Evolutionary conservation across 2,113 vertebrate species (phyloP), one percentile per base, ranked within the genome.

Genomic region (Serinus canaria): DNA sequence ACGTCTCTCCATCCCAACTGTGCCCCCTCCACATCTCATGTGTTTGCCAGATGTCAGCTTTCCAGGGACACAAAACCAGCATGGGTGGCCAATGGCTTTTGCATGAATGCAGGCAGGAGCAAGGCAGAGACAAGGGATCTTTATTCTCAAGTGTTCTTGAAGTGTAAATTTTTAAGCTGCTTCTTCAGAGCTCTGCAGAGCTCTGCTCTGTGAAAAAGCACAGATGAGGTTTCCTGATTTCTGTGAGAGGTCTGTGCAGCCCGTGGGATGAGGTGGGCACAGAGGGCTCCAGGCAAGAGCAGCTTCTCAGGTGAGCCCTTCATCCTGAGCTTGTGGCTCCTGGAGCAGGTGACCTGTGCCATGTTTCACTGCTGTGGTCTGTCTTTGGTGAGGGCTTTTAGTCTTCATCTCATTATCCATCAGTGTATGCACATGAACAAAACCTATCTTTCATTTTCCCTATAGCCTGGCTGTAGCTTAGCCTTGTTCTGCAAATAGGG

Each of bases 31-130:
- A 1, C 1, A 1, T 73, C 30, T 64, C 74, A 19, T n/a, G 21
- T 90, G 69, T 77, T 87, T 95, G 39, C 85, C 67, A 93, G 75
- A 93, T 93, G 59, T 85, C 82, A 90, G 52, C 46, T 90, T 90
- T 92, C 55, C 55, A 67, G 70, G 37, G 52, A 25, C 12, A 63
- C 23, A 64, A 74, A 21, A 31, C 20, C 22, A 47, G 3, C 39
- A 59, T 1, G 30, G 56, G 66, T 89, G 33, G 52, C 74, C 4
- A 0, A 6, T 5, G 16, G 50, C 24, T 77, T 83, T 89, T 37
- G 37, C 8, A 8, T 68, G 62, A 67, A 44, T 9, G 11, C 25
- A 49, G 52, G 28, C 56, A 75, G 60, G 35, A 83, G 50, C 30
- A 64, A 55, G 43, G 47, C 44, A 53, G 70, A 87, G 52, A 87